Conservation (phyloP, 1,140 invertebrate species). For the Thalassaphorura encarpata region DNA sequence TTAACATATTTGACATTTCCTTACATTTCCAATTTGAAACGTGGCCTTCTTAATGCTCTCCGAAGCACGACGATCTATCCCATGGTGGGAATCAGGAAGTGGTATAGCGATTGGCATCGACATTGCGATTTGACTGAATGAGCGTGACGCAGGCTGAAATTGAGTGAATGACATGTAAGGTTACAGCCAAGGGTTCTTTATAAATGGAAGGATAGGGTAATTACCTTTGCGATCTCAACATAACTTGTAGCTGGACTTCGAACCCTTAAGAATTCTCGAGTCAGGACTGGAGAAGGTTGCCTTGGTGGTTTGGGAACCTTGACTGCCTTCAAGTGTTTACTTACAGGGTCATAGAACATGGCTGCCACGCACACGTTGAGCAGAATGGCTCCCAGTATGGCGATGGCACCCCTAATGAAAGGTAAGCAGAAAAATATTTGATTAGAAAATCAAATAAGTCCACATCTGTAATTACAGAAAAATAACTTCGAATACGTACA, state of each 20-base stretch:
- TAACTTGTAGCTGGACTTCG: too few species aligned
- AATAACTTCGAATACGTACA: too few species aligned
- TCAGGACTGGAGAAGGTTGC: background rate
- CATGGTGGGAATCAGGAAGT: slow-evolving; percentile 17
- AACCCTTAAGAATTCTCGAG: background rate
- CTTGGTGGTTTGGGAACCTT: background rate
- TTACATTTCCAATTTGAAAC: slow-evolving; percentile 23
- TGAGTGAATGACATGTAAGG: too few species aligned
- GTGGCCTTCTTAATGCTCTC: too few species aligned
- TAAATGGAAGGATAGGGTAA: too few species aligned
- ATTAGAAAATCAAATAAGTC: too few species aligned
- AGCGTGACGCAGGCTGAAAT: too few species aligned
- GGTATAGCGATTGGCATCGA: slow-evolving; percentile 28
- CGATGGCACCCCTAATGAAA: too few species aligned
- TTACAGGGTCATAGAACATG: slow-evolving; percentile 69
- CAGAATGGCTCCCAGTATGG: slow-evolving; percentile 70
- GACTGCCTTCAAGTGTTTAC: slow-evolving; percentile 60
- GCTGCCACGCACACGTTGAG: slow-evolving; percentile 74
- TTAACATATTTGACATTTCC: background rate
- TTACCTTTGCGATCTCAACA: too few species aligned
- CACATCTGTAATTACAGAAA: too few species aligned
- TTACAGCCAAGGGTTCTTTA: too few species aligned
- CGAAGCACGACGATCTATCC: slow-evolving; percentile 25
- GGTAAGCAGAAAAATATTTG: too few species aligned
- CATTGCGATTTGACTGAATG: slow-evolving; percentile 19